Percentiles rank a stretch among this genome's conserved stretches.
Conservation (phyloP, 2,888 invertebrate species). For the Frankliniella intonsa region DNA sequence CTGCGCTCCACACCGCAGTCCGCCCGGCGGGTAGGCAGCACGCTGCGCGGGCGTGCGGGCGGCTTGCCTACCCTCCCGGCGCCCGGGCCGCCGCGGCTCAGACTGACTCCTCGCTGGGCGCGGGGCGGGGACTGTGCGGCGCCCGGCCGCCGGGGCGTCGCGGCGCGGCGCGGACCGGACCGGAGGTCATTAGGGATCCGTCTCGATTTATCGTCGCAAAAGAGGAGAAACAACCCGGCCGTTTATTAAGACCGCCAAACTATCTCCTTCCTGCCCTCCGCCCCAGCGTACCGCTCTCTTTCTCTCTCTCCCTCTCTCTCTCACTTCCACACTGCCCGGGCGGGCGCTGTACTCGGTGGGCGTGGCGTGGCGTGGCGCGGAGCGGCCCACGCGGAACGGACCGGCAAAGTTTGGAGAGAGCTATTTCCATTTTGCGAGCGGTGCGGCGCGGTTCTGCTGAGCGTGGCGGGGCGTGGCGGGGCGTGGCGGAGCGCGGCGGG, state of each 20-base stretch:
- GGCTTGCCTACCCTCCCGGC: background rate
- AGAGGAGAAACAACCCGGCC: constrained; percentile 12
- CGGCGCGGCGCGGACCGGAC: background rate
- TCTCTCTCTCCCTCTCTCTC: background rate
- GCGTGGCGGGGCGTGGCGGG: background rate
- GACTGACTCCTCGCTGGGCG: background rate
- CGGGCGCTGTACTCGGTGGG: too few species aligned
- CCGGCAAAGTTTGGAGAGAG: constrained; percentile 13
- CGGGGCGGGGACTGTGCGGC: background rate
- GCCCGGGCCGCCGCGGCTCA: background rate
- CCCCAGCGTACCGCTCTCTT: background rate
- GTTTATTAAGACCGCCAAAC: constrained; percentile 17
- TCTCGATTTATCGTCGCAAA: constrained; percentile 1
- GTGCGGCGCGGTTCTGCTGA: background rate
- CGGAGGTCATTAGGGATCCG: background rate
- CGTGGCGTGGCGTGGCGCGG: too few species aligned
- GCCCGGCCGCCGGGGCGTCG: background rate
- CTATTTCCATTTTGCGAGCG: constrained; percentile 26
- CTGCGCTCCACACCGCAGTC: background rate
- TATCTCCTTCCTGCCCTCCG: background rate
- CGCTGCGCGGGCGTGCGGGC: background rate
- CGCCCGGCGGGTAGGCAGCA: background rate
- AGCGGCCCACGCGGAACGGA: too few species aligned
- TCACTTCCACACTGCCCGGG: background rate
- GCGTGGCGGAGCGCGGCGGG: background rate